Base-by-base conservation (phyloP, 2,888 invertebrate genomes). In the Caenorhabditis sulstoni region DNA sequence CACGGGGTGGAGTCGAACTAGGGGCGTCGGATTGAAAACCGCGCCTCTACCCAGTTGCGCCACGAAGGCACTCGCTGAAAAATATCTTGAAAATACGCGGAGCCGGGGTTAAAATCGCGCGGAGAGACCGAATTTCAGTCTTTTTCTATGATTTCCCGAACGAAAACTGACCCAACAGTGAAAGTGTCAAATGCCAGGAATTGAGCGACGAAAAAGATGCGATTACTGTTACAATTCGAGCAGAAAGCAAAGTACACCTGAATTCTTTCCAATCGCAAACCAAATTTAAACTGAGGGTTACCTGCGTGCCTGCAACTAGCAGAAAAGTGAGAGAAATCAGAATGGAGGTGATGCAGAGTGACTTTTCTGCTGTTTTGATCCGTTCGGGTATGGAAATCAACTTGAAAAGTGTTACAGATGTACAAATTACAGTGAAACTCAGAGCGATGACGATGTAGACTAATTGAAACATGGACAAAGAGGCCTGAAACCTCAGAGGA, bases 321-420 rank as follows among this genome's bases (percentile, higher is more conserved):
- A 71, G n/a, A 50, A 71, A 71, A 41, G 71, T 50, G 4, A 41
- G 3, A 0, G 71, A 71, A 41, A 57, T 49, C 4, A 47, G 53
- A 16, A 62, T 22, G 3, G 45, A 37, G 1, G 67, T 29, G 8
- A 67, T 0, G 12, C 75, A 75, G 1, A 75, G 47, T 18, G 75
- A 67, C 18, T 57, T 61, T 20, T 75, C 75, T 11, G 62, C 62
- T 1, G 55, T 7, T 57, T 75, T 75, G 12, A 67, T 57, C 4
- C 75, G 53, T 16, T 62, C 49, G n/a, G 67, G 50, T 1, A 75
- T 39, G 3, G 47, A 18, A 0, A 50, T 18, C n/a, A 75, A 55
- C 11, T 61, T 67, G 55, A 23, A 61, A 11, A 75, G 20, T 9
- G 75, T 62, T 4, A 67, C 18, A 12, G 57, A 47, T 7, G 67